Base-by-base conservation (phyloP, 2,113 vertebrate genomes). In the Andinoacara biseriatus region DNA sequence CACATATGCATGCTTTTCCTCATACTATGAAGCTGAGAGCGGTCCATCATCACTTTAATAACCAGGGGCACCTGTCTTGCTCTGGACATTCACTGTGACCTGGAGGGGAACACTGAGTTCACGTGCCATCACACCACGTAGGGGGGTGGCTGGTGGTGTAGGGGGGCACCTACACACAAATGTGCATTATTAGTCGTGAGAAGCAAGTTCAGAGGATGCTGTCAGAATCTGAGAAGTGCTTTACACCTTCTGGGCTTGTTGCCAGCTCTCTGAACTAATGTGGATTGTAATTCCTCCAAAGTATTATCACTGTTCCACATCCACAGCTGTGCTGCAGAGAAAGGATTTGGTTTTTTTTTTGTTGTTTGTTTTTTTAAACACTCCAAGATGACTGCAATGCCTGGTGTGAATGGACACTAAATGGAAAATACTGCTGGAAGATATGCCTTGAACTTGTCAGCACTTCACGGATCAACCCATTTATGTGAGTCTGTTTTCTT, bases 201-300 rank as follows among this genome's bases (percentile, higher is more conserved):
- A 29, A 26, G 5, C 43, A 31, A 72, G 49, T 72, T 72, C 43
- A 72, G 49, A 31, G 43, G 29, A 52, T 52, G 11, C 63, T 49
- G 9, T 69, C 63, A 69, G 63, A 69, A 52, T 52, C 24, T 72
- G 43, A 31, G 15, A 31, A 49, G 17, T 31, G 17, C 65, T 72
- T 52, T 52, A 52, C 6, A 20, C 31, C 46, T 29, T 29, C 3
- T 18, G 65, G 17, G 24, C 65, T 72, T 52, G 65, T 8, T 72
- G 65, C 65, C 43, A 72, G 24, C 43, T 72, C 65, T 72, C 26
- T 72, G 65, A 29, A 52, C 24, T 69, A 72, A 72, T 31, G 46
- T n/a, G 43, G 65, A 72, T 14, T 52, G 17, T 31, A 72, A 31
- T 31, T 24, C 43, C 20, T 72, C 26, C 65, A 72, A 52, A 72